These are phyloP conservation scores for Panzeria rudis DNA, from an alignment of 2,888 invertebrate genomes.

Conservation along the genomic window DNA sequence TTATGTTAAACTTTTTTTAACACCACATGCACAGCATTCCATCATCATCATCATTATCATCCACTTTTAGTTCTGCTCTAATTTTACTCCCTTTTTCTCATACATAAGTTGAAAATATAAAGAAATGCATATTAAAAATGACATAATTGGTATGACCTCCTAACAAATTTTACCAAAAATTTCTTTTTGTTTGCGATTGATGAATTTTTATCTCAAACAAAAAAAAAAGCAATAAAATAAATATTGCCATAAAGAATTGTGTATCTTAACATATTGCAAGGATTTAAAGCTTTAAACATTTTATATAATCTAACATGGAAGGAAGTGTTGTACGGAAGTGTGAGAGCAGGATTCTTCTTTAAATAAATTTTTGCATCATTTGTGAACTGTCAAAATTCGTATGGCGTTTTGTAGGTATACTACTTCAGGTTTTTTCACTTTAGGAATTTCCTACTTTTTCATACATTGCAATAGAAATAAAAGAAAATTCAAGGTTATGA, in stretches of 20 bases:
- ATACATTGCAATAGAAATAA: conserved; percentile 2
- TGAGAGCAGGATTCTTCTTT: conserved; percentile 39
- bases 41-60: background rate
- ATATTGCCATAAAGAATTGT: background rate
- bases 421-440: conserved; percentile 50
- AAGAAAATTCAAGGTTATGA: conserved; percentile 66
- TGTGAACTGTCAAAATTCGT: conserved; percentile 64
- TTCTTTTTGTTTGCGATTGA: background rate
- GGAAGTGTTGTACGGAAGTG: conserved; percentile 63
- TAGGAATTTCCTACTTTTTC: conserved; percentile 27
- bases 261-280: conserved; percentile 68
- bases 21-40: background rate
- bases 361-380: conserved; percentile 51
- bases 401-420: conserved; percentile 70
- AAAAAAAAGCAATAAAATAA: background rate
- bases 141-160: conserved; percentile 26
- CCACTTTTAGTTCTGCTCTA: background rate
- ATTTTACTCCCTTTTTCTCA: background rate
- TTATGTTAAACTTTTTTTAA: background rate
- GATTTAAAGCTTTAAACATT: conserved; percentile 75
- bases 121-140: background rate
- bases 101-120: background rate
- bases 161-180: background rate
- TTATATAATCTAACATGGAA: conserved; percentile 75
- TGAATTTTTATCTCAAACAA: background rate